Evolutionary conservation across 2,888 invertebrate species (phyloP).

Genomic region (Archaeoteleia sp.): DNA sequence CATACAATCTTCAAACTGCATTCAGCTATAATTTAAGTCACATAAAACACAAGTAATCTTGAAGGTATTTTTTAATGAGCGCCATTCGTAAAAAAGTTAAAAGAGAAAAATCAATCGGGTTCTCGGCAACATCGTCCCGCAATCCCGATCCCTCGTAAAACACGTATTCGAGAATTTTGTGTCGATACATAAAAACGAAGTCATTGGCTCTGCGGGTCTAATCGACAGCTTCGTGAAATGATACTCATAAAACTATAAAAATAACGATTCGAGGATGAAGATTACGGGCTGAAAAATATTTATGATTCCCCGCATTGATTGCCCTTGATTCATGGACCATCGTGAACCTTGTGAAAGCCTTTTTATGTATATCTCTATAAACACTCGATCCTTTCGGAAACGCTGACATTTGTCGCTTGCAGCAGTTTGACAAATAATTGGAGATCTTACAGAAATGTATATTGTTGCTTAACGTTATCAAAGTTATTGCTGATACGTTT

Average conservation of each 20-base stretch:
- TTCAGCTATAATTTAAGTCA: slow-evolving; percentile 42
- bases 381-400: too few species aligned
- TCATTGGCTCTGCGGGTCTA: slow-evolving; percentile 64
- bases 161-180: slow-evolving; percentile 54
- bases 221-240: slow-evolving; percentile 75
- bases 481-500: slow-evolving; percentile 37
- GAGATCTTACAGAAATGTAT: slow-evolving; percentile 25
- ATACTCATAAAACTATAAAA: slow-evolving; percentile 73
- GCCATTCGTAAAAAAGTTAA: slow-evolving; percentile 44
- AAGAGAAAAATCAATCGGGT: slow-evolving; percentile 61
- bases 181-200: slow-evolving; percentile 49
- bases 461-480: slow-evolving; percentile 30
- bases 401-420: slow-evolving; percentile 11
- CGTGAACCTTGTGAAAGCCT: slow-evolving; percentile 39
- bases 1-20: slow-evolving; percentile 31
- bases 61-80: slow-evolving; percentile 43
- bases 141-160: slow-evolving; percentile 54
- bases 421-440: not conserved
- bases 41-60: slow-evolving; percentile 47
- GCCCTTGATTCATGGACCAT: slow-evolving; percentile 51
- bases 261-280: slow-evolving; percentile 63
- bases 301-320: slow-evolving; percentile 58
- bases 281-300: slow-evolving; percentile 62
- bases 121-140: slow-evolving; percentile 47
- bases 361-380: slow-evolving; percentile 30